Conservation (phyloP, 2,797 vertebrate species). For the Stomatorhinus walkeri region DNA sequence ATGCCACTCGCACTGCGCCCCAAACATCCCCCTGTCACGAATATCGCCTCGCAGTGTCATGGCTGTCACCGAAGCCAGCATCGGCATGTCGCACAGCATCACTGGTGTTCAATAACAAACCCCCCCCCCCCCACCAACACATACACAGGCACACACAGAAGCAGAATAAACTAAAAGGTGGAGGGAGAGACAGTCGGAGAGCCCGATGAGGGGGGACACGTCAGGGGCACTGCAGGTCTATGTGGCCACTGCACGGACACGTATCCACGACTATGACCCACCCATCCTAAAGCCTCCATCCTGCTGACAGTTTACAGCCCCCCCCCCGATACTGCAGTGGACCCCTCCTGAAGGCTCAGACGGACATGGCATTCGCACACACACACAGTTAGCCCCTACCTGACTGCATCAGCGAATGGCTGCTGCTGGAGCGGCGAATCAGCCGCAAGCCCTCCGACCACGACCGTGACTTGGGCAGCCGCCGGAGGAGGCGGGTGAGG, state of each 20-base stretch:
- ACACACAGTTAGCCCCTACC: conserved; percentile 57
- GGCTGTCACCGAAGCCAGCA: background rate
- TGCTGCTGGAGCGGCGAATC: conserved; percentile 62
- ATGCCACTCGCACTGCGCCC: background rate
- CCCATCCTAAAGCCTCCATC: background rate
- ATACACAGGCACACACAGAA: background rate
- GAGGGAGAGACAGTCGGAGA: background rate
- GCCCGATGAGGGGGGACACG: background rate
- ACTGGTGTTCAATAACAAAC: background rate
- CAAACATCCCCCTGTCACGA: background rate
- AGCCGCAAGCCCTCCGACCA: conserved; percentile 64
- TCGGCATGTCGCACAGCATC: background rate
- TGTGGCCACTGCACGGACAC: conserved; percentile 15
- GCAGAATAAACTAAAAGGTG: background rate
- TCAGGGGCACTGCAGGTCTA: conserved; percentile 29
- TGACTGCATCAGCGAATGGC: conserved; percentile 60
- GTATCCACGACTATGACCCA: background rate
- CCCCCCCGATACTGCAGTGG: background rate
- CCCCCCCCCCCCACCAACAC: background rate
- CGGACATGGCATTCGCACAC: background rate
- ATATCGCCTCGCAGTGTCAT: background rate
- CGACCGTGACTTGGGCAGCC: conserved; percentile 72
- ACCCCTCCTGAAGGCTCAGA: background rate
- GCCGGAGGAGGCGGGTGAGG: conserved; percentile 71
- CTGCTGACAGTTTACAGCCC: background rate